Evolutionary conservation across 1,140 invertebrate genomes (phyloP), one percentile per base, ranked within the genome.

Genomic region (Portunus trituberculatus): DNA sequence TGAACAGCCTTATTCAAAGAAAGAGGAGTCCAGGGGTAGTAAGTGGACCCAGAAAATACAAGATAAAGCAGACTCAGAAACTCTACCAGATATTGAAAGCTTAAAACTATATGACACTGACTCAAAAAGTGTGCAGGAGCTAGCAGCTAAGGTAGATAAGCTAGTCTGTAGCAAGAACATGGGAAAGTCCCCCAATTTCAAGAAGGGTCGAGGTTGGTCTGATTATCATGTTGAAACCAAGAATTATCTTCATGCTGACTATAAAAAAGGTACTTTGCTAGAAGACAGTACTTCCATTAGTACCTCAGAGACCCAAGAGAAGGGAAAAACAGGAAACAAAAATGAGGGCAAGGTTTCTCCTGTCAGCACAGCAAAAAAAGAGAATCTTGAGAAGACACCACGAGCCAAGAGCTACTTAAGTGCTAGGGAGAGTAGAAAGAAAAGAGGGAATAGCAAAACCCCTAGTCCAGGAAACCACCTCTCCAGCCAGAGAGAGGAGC

Each of bases 401-500:
- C 82, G 82, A 46, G 91, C 90, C 25, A 95, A 95, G 52, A 95
- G 94, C 25, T 95, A 95, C 67, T 46, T 91, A 4, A 67, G 46
- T 45, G 94, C 89, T 28, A 95, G 94, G 67, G 94, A 95, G n/a
- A 93, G 52, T 32, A 91, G 94, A 88, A 95, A n/a, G 31, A 95
- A 92, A 10, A 95, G 46, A 46, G 92, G 92, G 52, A 48, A 59
- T n/a, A 87, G 93, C 88, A 87, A 67, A 29, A 83, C 46, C 31
- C 91, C 88, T 25, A 83, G 48, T 25, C 59, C 31, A 45, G 93
- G 91, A 29, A 46, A 28, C n/a, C 39, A 4, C 12, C 25, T 31
- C 3, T 39, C 67, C 76, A 93, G 67, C 91, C 84, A 45, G 0
- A 28, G 67, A 29, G 93, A 84, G 83, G 93, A 92, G 8, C 52